phyloP scores from a whole-genome alignment of 2,113 vertebrate species.

The rat (Rattus norvegicus) region GRCr8 NC_086029.1:49406001-49406500 shows the following conservation, averaged over 20 bases:
- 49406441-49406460: too few species aligned
- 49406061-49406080: fast-evolving
- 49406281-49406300: fast-evolving
- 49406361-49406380: too few species aligned
- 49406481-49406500: not conserved
- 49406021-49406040: not conserved
- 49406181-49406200: fast-evolving
- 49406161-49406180: fast-evolving
- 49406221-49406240: not conserved
- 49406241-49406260: not conserved
- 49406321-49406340: not conserved
- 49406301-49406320: fast-evolving
- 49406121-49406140: not conserved
- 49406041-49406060: not conserved
- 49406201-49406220: not conserved
- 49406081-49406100: not conserved
- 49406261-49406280: not conserved
- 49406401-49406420: not conserved
- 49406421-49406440: not conserved
- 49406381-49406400: not conserved
- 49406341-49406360: not conserved
- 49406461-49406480: not conserved
- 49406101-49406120: not conserved
- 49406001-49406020: not conserved
- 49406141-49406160: fast-evolving